These are phyloP conservation scores for Nebria salina DNA, from an alignment of 2,888 invertebrate species.

Conservation along the genomic window DNA sequence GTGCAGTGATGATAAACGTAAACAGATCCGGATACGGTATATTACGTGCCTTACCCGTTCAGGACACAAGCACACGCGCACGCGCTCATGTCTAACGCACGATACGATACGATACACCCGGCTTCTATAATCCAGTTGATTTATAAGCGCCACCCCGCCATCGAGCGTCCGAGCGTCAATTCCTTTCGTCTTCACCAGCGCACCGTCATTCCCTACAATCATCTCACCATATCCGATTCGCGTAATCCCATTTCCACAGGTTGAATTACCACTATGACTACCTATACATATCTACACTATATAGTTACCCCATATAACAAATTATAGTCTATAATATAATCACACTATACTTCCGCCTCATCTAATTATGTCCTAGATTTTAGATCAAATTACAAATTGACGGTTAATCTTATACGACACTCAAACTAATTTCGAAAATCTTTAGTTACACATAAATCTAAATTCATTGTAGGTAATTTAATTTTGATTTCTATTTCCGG, in stretches of 20 bases:
- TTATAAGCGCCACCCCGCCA: background rate
- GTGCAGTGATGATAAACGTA: slow-evolving; percentile 38
- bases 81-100: background rate
- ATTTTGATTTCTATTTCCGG: too few species aligned
- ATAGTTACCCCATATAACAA: background rate
- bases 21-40: slow-evolving; percentile 39
- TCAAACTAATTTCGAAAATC: background rate
- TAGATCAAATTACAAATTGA: background rate
- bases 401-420: background rate
- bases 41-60: slow-evolving; percentile 19
- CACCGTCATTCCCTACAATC: background rate
- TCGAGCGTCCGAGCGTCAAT: background rate
- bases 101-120: background rate
- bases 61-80: background rate
- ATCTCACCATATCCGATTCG: background rate
- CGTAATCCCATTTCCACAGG: background rate
- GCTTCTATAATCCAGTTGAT: background rate
- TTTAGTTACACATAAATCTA: too few species aligned
- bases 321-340: background rate
- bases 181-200: background rate
- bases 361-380: background rate
- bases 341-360: background rate
- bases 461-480: too few species aligned
- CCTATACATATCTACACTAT: background rate
- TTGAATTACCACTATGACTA: background rate